Conservation (phyloP, 2,888 invertebrate genomes). For the Lithophane semibrunnea region DNA sequence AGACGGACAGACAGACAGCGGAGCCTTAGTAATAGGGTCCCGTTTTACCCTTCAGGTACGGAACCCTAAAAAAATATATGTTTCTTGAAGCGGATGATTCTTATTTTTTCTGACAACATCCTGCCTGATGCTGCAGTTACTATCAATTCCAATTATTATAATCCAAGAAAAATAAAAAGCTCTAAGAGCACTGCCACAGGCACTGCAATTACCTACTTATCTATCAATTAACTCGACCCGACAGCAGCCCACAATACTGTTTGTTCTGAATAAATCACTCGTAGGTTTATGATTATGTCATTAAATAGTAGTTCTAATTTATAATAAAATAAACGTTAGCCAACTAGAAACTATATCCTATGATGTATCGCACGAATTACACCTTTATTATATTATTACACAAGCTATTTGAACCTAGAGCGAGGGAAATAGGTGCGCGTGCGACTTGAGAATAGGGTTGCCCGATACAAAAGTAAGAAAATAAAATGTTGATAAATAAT, state of each 20-base stretch:
- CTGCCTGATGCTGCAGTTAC: background rate
- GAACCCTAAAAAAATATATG: no score
- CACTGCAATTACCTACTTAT: background rate
- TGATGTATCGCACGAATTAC: slow-evolving; percentile 42
- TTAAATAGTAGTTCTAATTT: slow-evolving; percentile 26
- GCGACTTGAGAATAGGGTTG: slow-evolving; percentile 39
- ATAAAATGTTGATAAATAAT: background rate
- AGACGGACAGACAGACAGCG: no score
- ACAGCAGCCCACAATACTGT: slow-evolving; percentile 12
- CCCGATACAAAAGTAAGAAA: background rate
- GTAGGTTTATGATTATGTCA: slow-evolving; percentile 30
- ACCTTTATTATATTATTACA: slow-evolving; percentile 47
- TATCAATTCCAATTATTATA: background rate
- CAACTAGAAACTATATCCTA: slow-evolving; percentile 38
- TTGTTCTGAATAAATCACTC: slow-evolving; percentile 38
- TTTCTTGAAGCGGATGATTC: background rate
- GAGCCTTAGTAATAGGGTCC: no score
- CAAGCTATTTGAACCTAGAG: slow-evolving; percentile 41
- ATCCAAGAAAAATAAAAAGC: slow-evolving; percentile 1
- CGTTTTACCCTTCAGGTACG: no score
- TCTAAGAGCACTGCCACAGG: slow-evolving; percentile 3
- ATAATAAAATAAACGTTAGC: slow-evolving; percentile 10
- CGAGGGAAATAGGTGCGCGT: slow-evolving; percentile 49
- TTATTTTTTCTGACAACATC: background rate
- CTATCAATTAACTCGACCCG: slow-evolving; percentile 26